phyloP scores from a whole-genome alignment of 2,113 vertebrate species.

The Eurystomus gularis region DNA sequence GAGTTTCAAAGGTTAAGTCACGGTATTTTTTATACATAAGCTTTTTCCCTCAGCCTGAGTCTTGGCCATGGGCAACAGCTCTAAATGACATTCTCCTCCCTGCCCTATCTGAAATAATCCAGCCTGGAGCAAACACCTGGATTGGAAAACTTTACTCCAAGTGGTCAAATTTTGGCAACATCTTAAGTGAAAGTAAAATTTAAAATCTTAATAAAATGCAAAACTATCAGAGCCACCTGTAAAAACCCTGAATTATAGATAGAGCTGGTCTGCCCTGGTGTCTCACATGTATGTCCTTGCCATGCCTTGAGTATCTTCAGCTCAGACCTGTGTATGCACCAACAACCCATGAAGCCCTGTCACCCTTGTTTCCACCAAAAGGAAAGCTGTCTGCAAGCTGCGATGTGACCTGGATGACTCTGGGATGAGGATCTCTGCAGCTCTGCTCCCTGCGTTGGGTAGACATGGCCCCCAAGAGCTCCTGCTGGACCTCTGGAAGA shows the following conservation, averaged over 20 bases:
- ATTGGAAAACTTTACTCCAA: slow-evolving; percentile 35
- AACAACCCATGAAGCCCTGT: not conserved
- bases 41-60: not conserved
- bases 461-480: not conserved
- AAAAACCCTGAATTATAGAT: not conserved
- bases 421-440: not conserved
- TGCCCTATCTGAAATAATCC: not conserved
- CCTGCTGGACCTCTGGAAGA: not conserved
- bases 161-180: slow-evolving; percentile 30
- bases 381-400: not conserved
- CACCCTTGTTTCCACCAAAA: not conserved
- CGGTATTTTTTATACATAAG: not conserved
- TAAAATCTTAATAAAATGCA: not conserved
- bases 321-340: not conserved
- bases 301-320: not conserved
- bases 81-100: not conserved
- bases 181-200: not conserved
- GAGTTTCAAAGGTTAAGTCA: not conserved
- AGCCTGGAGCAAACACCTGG: slow-evolving; percentile 48
- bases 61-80: not conserved
- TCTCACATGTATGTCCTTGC: too few relatives aligned
- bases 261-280: not conserved
- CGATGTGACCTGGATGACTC: not conserved
- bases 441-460: not conserved
- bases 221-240: not conserved